A percentile compares a stretch with the other conserved stretches of the same genome.
These are phyloP conservation scores for Heliopora coerulea DNA, from an alignment of 92 coral and sea anemone species.

Conservation along the genomic window DNA sequence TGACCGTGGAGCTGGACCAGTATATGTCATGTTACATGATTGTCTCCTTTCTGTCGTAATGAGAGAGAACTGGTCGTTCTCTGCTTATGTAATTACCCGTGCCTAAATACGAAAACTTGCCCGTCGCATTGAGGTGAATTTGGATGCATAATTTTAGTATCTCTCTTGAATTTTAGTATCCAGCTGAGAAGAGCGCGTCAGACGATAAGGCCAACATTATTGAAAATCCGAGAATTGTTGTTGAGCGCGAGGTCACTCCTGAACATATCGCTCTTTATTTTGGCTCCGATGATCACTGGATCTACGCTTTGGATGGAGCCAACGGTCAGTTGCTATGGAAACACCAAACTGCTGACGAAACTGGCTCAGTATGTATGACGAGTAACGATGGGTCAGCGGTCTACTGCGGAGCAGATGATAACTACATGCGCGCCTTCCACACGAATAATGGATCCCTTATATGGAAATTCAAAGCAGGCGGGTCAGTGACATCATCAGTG, in stretches of 20 bases:
- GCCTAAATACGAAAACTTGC: no score
- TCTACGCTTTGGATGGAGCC: conserved; percentile 84
- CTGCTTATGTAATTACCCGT: no score
- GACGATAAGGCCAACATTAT: conserved; percentile 38
- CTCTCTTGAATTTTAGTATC: conserved; percentile 1
- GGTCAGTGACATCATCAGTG: conserved; percentile 86
- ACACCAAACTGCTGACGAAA: conserved; percentile 90
- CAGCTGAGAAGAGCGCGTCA: conserved; percentile 10
- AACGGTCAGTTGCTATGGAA: conserved; percentile 85
- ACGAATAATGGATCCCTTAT: conserved; percentile 78
- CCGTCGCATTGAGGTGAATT: no score
- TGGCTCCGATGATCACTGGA: conserved; percentile 92
- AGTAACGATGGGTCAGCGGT: conserved; percentile 73
- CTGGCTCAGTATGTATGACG: conserved; percentile 85
- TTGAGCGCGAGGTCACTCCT: conserved; percentile 51
- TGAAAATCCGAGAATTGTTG: conserved; percentile 33
- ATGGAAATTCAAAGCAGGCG: conserved; percentile 79
- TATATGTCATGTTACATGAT: no score
- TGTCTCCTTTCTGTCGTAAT: no score
- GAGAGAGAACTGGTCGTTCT: no score
- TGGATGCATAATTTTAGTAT: not conserved
- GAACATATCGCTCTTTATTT: conserved; percentile 71
- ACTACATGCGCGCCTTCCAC: conserved; percentile 76
- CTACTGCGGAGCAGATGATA: conserved; percentile 95
- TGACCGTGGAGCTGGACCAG: no score